Evolutionary conservation across 2,888 invertebrate species (phyloP).

Genomic region (Erannis defoliaria): DNA sequence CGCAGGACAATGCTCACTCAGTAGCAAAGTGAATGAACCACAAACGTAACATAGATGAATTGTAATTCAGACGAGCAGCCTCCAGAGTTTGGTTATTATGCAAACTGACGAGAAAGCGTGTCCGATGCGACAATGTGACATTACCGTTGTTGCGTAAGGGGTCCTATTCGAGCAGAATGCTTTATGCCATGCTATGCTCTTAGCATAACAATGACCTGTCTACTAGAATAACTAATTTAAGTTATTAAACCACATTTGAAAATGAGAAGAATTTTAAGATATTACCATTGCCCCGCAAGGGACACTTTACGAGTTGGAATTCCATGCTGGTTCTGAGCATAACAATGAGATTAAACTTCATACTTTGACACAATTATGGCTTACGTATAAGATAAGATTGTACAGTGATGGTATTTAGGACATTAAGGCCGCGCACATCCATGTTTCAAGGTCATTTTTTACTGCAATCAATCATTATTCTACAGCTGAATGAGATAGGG

Average conservation of each 20-base stretch:
- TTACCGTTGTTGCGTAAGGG: slow-evolving; percentile 21
- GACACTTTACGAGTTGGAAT: too few species aligned
- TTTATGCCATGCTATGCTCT: not conserved
- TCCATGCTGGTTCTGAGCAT: too few species aligned
- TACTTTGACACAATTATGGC: too few species aligned
- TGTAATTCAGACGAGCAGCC: slow-evolving; percentile 34
- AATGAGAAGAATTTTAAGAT: not conserved
- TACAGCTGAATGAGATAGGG: too few species aligned
- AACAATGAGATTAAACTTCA: too few species aligned
- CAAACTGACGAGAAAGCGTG: slow-evolving; percentile 43
- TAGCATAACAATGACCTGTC: slow-evolving; percentile 16
- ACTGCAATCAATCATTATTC: too few species aligned
- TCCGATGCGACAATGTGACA: slow-evolving; percentile 30
- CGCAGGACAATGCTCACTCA: slow-evolving; percentile 11
- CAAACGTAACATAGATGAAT: slow-evolving; percentile 19
- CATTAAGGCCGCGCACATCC: too few species aligned
- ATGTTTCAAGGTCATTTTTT: too few species aligned
- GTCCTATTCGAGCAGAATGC: slow-evolving; percentile 17
- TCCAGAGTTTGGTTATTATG: slow-evolving; percentile 38
- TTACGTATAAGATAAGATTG: too few species aligned
- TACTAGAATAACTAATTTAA: not conserved
- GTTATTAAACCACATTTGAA: not conserved
- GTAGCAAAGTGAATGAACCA: slow-evolving; percentile 7
- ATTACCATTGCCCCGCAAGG: not conserved
- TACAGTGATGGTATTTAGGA: too few species aligned